phyloP scores from a whole-genome alignment of 2,888 invertebrate species.

The Rhodophaea formosa region DNA sequence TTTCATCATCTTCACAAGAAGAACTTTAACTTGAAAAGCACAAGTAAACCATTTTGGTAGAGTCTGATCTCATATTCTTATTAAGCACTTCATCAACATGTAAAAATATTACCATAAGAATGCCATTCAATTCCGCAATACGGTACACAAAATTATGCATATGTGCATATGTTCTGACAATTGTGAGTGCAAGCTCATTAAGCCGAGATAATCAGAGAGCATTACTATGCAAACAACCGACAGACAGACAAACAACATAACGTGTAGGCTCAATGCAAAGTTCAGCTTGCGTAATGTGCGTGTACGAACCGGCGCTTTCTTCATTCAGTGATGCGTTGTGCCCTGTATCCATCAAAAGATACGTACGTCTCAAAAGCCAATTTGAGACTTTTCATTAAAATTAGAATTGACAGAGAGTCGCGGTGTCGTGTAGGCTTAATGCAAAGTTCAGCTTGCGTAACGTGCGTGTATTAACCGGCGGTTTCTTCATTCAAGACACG shows the following conservation, averaged over 20 bases:
- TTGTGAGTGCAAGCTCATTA: constrained; percentile 8
- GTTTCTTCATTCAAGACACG: too few relatives aligned
- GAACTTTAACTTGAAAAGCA: not conserved
- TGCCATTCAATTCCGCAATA: not conserved
- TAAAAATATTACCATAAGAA: constrained; percentile 1
- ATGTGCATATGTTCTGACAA: not conserved
- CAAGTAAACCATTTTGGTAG: not conserved
- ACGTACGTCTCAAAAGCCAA: not conserved
- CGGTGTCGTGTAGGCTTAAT: too few relatives aligned
- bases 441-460: too few relatives aligned
- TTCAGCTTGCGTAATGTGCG: constrained; percentile 7
- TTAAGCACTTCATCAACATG: not conserved
- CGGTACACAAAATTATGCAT: constrained; percentile 1
- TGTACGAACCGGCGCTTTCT: constrained; percentile 10
- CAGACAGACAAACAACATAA: constrained; percentile 9
- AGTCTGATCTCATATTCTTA: not conserved
- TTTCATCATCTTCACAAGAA: too few relatives aligned
- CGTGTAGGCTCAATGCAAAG: constrained; percentile 13
- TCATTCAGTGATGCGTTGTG: constrained; percentile 1
- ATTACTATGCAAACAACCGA: constrained; percentile 12
- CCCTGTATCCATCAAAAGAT: not conserved
- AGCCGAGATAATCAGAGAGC: not conserved
- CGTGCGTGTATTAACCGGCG: too few relatives aligned
- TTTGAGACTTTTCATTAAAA: too few relatives aligned
- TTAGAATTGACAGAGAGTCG: too few relatives aligned